A percentile compares a stretch with the other conserved stretches of the same genome.
Evolutionary conservation across 2,888 invertebrate species (phyloP).

Genomic region (Epinotia nisella): DNA sequence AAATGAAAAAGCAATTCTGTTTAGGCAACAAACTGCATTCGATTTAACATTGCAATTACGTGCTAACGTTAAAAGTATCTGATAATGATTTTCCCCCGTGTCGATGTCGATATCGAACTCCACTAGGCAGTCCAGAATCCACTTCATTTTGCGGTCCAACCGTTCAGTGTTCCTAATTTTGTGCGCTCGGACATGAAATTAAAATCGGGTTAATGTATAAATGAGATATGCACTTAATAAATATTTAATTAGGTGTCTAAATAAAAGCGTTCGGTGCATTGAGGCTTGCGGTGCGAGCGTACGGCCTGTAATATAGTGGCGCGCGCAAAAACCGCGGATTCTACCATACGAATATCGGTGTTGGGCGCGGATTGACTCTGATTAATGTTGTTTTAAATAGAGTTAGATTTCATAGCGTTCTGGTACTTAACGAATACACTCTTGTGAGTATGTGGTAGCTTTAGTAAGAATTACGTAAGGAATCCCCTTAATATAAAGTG

Average conservation of each 20-base stretch:
- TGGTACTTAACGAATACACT: no score
- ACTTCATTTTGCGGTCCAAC: constrained; percentile 81
- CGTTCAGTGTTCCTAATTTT: constrained; percentile 80
- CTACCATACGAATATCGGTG: constrained; percentile 46
- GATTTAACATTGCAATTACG: constrained; percentile 33
- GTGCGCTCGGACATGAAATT: constrained; percentile 82
- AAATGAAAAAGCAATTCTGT: constrained; percentile 41
- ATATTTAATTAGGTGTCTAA: constrained; percentile 84
- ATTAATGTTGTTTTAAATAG: constrained; percentile 15
- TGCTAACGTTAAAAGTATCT: constrained; percentile 61
- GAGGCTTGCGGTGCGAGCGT: constrained; percentile 68
- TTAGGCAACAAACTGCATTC: constrained; percentile 39
- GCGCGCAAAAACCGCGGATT: constrained; percentile 57
- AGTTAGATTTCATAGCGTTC: constrained; percentile 8
- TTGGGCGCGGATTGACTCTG: constrained; percentile 45
- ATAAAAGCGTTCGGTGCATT: constrained; percentile 73
- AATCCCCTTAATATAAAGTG: no score
- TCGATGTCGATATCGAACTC: constrained; percentile 60
- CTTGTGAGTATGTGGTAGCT: no score
- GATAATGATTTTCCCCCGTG: constrained; percentile 75
- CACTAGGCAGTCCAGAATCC: constrained; percentile 61
- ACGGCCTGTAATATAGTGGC: constrained; percentile 67
- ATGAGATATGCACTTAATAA: constrained; percentile 83
- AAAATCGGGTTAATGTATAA: constrained; percentile 83
- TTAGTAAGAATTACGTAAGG: background rate